Base-by-base conservation (phyloP, 1,140 invertebrate genomes). In the Ptiloglossa arizonensis region DNA sequence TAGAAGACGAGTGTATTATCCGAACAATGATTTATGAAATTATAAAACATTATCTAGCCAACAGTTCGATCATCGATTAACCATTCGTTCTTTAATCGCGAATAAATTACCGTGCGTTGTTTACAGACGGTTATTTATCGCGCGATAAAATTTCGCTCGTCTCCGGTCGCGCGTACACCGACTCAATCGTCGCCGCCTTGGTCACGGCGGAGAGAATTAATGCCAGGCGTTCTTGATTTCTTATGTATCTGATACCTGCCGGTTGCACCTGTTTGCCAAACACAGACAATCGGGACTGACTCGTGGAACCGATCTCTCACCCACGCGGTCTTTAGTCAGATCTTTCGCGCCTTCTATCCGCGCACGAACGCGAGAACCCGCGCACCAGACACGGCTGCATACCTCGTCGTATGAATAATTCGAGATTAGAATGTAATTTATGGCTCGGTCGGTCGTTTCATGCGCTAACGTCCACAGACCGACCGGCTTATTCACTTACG, bases 351-450 rank as follows among this genome's bases (percentile, higher is more conserved):
- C 57, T 41, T 41, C 50, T 50, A 35, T 79, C 67, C 22, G 46
- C 48, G 46, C 52, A 41, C 27, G 56, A 29, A 59, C 60, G 64
- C 76, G 50, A 52, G 59, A 29, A 50, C 62, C 35, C 6, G 59
- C 22, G 17, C 62, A 44, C 69, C 35, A 66, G 54, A 41, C 46
- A 62, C 71, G 69, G 35, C 59, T 59, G 44, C 46, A 35, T 72
- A 50, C 56, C 48, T 27, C 17, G 52, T 48, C 44, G 27, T 68
- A 68, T 68, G 63, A 75, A 75, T 75, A 68, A 75, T 68, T 75
- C 62, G 5, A 75, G 72, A 75, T 75, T 67, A 57, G 62, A 67
- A 13, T 27, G 59, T 73, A 63, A 73, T 73, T 73, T 73, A 73
- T 73, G 46, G 11, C 4, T 17, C 46, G 5, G 32, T 22, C 24